Conservation (phyloP, 2,797 vertebrate genomes). For the Capromys pilorides region DNA sequence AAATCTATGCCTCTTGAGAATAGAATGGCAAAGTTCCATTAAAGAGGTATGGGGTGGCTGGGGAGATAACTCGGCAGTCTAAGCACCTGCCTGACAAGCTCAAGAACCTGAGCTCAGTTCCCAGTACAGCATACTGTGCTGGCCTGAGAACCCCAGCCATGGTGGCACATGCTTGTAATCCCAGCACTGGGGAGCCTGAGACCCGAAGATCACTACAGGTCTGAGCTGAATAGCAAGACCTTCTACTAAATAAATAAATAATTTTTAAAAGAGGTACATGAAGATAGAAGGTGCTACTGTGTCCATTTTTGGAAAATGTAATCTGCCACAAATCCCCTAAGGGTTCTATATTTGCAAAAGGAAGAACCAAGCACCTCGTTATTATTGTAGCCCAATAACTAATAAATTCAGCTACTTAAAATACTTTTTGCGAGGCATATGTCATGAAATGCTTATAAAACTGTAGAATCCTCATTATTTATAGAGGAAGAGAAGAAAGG, state of each 20-base stretch:
- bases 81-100: too few relatives aligned
- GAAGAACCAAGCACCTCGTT: background rate
- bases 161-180: too few relatives aligned
- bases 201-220: too few relatives aligned
- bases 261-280: background rate
- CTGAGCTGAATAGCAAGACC: too few relatives aligned
- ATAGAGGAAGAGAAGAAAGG: background rate
- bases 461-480: background rate
- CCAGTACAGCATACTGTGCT: too few relatives aligned
- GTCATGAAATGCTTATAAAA: conserved; percentile 41
- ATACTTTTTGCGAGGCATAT: background rate
- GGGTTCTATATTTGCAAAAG: background rate
- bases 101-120: too few relatives aligned
- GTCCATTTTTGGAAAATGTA: background rate
- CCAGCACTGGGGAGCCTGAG: too few relatives aligned
- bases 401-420: conserved; percentile 16
- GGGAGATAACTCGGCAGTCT: too few relatives aligned
- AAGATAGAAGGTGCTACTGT: background rate
- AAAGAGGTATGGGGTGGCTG: background rate
- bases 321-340: background rate
- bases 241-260: too few relatives aligned
- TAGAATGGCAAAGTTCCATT: background rate
- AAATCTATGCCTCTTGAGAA: background rate
- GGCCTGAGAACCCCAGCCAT: too few relatives aligned
- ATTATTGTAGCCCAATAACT: background rate